Conservation (phyloP, 2,113 vertebrate species). For the Calyptommatus sinebrachiatus region DNA sequence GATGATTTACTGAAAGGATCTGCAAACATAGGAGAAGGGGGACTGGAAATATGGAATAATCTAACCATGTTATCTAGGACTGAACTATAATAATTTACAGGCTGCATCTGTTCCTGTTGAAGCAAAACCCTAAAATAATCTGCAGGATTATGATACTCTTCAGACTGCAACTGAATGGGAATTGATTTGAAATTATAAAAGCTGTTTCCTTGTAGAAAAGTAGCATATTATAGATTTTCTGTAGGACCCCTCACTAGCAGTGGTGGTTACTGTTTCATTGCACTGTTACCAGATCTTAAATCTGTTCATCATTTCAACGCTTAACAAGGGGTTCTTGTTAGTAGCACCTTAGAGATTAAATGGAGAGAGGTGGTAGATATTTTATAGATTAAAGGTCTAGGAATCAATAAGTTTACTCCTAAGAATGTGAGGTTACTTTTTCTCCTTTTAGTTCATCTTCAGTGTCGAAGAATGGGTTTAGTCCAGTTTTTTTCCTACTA, state of each 20-base stretch:
- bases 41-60: neutral
- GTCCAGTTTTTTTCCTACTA: too few relatives aligned
- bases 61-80: neutral
- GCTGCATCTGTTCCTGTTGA: neutral
- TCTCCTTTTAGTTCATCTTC: too few relatives aligned
- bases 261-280: too few relatives aligned
- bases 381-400: too few relatives aligned
- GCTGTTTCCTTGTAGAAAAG: neutral
- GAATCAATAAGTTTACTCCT: too few relatives aligned
- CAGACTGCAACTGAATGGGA: neutral
- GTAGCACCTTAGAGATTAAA: too few relatives aligned
- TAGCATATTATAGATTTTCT: neutral
- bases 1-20: conserved; percentile 8
- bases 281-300: too few relatives aligned
- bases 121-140: neutral
- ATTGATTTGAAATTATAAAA: neutral
- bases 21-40: neutral
- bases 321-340: too few relatives aligned
- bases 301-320: too few relatives aligned
- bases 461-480: too few relatives aligned
- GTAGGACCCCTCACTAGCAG: neutral
- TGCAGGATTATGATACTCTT: neutral
- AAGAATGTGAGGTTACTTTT: too few relatives aligned
- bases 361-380: too few relatives aligned
- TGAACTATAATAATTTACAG: neutral